Base-by-base conservation (phyloP, 2,113 vertebrate species). In the Formicarius rufipectus region DNA sequence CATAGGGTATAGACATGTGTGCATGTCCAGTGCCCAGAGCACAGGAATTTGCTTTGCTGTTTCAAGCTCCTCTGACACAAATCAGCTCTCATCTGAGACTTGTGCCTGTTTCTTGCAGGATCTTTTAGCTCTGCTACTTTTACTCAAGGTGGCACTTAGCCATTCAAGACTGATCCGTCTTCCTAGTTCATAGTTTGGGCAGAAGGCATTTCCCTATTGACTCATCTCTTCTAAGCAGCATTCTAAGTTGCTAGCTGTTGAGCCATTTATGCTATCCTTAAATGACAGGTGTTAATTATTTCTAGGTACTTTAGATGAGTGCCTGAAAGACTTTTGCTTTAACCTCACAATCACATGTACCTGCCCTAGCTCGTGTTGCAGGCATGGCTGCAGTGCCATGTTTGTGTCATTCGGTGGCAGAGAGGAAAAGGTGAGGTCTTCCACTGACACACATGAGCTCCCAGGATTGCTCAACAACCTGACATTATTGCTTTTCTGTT, bases 1-100 rank as follows among this genome's bases (percentile, higher is more conserved):
- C 44, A 42, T 0, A 3, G 21, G 5, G 1, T 37, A 45, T 2
- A 24, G 31, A 39, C 4, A n/a, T n/a, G 1, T 33, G 62, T 63
- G 22, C 14, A 44, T 9, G 33, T 66, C 22, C 37, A 31, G 10
- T 47, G 81, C 10, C 28, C 53, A 37, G 14, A 63, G 15, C 31
- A 49, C 18, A 47, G 24, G n/a, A 83, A 3, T 42, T 71, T 49
- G 18, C 14, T 63, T 62, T 55, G 17, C 24, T 86, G 9, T 62
- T 80, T 83, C 31, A 27, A 37, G 24, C 37, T 63, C 19, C 20
- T 76, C 39, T 83, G 39, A 53, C 28, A 72, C 10, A 44, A 68
- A 45, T 22, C n/a, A 49, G 6, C 12, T 49, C 23, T 71, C 18
- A 30, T 6, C 23, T 69, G 45, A 71, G 12, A 67, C 62, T 62